A percentile compares a stretch with the other conserved stretches of the same genome.
Evolutionary conservation across 2,888 invertebrate genomes (phyloP).

Genomic region (Zygothrica quintamaculata): DNA sequence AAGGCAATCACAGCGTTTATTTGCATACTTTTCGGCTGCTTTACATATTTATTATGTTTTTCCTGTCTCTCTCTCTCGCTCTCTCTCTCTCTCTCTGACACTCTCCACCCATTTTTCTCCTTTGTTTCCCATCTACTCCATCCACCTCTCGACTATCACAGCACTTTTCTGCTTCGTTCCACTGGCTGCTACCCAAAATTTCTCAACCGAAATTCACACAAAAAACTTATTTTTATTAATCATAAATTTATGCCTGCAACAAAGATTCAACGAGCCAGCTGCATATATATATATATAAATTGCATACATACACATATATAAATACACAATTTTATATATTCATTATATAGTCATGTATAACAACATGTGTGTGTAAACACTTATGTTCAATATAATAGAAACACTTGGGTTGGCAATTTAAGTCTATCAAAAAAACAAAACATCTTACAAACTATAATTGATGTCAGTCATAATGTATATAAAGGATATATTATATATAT

Average conservation of each 20-base stretch:
- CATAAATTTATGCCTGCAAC: constrained; percentile 66
- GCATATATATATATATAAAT: not conserved
- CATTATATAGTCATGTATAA: no score
- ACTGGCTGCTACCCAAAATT: constrained; percentile 25
- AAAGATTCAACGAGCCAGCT: not conserved
- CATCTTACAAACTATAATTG: no score
- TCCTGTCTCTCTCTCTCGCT: not conserved
- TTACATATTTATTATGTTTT: constrained; percentile 70
- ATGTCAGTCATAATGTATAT: no score
- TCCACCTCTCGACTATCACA: not conserved
- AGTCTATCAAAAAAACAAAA: no score
- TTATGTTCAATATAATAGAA: no score
- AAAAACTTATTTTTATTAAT: constrained; percentile 70
- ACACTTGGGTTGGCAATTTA: no score
- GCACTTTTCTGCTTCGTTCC: not conserved
- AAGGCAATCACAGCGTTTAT: constrained; percentile 67
- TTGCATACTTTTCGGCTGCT: constrained; percentile 70
- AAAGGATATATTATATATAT: no score
- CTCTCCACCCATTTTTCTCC: not conserved
- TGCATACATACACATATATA: constrained; percentile 1
- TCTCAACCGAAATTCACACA: constrained; percentile 1
- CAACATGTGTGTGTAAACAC: no score
- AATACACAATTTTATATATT: no score
- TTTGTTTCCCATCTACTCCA: not conserved
- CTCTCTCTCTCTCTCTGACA: not conserved